Base-by-base conservation (phyloP, 2,113 vertebrate species). In the Rutilus rutilus region DNA sequence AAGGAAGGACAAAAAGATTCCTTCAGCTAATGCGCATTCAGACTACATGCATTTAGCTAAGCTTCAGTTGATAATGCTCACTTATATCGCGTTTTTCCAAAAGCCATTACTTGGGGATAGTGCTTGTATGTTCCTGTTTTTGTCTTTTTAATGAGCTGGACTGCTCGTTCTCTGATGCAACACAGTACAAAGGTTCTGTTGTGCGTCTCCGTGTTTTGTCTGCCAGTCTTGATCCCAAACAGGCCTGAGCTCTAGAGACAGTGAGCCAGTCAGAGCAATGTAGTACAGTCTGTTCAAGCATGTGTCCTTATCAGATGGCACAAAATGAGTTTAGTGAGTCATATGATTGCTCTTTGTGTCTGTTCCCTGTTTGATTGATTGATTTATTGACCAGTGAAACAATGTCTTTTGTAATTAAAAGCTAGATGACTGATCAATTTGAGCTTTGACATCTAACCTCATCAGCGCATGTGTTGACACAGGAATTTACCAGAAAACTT, bases 171-270 rank as follows among this genome's bases (percentile, higher is more conserved):
- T 67, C 42, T 82, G 62, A 69, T n/a, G 27, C 47, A 69, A 69
- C 25, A 82, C 79, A 36, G 27, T 54, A 82, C 79, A 82, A 82
- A 82, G 79, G 79, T 67, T 82, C 79, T 82, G 79, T 82, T 82
- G 79, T 82, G 62, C 3, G 25, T 82, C 64, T 82, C 45, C 0
- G 9, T 82, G 25, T 82, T 45, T 81, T 82, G 60, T 82, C 79
- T 69, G n/a, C 45, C 45, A 15, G 79, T 54, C 45, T 52, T 69
- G 62, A 65, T 82, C 19, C 25, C 62, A 52, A 52, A 25, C 60
- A 81, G 60, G 45, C 45, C 39, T 69, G 42, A 33, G 30, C 25
- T 82, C 57, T 64, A 69, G 42, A 69, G 79, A 50, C 45, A 30
- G 33, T 45, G 79, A 82, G 80, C 45, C 64, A 82, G 62, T 82